Evolutionary conservation across 92 coral and sea anemone species (phyloP).

Genomic region (Parazoanthus darwini): DNA sequence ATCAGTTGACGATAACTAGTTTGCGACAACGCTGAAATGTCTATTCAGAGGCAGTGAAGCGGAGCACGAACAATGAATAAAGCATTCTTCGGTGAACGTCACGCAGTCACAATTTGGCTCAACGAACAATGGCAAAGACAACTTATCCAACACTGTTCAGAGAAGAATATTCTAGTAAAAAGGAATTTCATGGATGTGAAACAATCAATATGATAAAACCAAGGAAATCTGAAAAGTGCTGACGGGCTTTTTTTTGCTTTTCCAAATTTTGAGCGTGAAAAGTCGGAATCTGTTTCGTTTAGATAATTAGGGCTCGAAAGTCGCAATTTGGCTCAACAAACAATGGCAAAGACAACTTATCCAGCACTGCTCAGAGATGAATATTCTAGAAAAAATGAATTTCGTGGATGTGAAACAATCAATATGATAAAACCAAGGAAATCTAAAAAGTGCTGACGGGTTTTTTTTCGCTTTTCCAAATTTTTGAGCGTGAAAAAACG

Average conservation of each 20-base stretch:
- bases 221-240: no score
- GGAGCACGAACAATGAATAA: background rate
- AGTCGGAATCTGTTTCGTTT: no score
- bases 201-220: background rate
- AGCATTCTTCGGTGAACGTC: background rate
- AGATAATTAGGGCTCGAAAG: no score
- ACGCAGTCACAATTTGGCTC: background rate
- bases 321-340: no score
- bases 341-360: no score
- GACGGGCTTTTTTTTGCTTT: no score
- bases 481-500: no score
- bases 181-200: background rate
- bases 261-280: no score
- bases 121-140: background rate
- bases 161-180: background rate
- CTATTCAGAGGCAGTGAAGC: background rate
- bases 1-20: slow-evolving; percentile 11
- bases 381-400: background rate
- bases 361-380: background rate
- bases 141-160: background rate
- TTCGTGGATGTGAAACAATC: background rate
- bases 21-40: background rate
- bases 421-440: background rate
- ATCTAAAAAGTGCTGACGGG: no score
- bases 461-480: no score